Base-by-base conservation (phyloP, 2,888 invertebrate genomes). In the Chalcosyrphus nemorum region DNA sequence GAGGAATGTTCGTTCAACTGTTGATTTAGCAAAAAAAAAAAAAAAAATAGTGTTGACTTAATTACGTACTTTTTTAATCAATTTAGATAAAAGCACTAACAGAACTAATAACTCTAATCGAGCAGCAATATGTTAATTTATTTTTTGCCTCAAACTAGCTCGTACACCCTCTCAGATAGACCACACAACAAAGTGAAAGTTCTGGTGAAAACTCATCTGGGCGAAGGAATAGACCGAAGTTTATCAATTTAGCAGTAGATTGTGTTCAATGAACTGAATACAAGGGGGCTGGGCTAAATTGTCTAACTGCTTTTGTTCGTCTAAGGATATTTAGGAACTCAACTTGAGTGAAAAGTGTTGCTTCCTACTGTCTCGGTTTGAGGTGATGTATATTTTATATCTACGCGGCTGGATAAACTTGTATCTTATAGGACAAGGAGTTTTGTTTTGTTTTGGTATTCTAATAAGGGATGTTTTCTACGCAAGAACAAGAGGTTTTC, bases 321-420 rank as follows among this genome's bases (percentile, higher is more conserved):
- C n/a, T 15, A 43, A 65, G 63, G 56, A 56, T 74, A 65, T 65
- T 63, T 45, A 54, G 52, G 21, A 63, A 32, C 15, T 52, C 41
- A 59, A 61, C 29, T 68, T 19, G n/a, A 24, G n/a, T 41, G 38
- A 29, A 43, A 7, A 29, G 54, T 54, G 50, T 50, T 59, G 50
- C 59, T 45, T 66, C n/a, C 43, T 11, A 47, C 21, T 38, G 13
- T 27, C n/a, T 54, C 66, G 24, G 32, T 61, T 15, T 17, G 13
- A 27, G 24, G 6, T 50, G 38, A 61, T 56, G 35, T 65, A 76
- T 84, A 76, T 84, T 86, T 86, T 85, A 86, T 86, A 84, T 86
- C 71, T 78, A 74, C 72, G 78, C 65, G 86, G 78, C 78, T 85
- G 82, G 68, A 72, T 86, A 72, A 78, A 78, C 82, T 86, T 81